Base-by-base conservation (phyloP, 2,888 invertebrate species). In the Listrodromus nycthemerus region DNA sequence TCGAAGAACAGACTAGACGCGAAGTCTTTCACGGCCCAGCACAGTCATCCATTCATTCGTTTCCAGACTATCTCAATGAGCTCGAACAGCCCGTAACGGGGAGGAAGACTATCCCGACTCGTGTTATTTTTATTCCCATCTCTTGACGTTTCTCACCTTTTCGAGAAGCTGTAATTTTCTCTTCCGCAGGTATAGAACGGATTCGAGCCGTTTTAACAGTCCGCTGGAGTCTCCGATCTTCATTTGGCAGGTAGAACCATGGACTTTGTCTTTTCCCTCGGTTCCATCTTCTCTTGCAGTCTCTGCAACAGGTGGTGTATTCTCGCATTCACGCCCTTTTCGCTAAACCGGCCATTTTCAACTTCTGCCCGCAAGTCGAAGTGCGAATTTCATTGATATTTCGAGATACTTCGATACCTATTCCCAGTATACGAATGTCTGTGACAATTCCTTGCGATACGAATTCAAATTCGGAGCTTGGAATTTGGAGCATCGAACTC, bases 51-150 rank as follows among this genome's bases (percentile, higher is more conserved):
- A 71, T 58, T 63, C 52, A 76, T 71, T 81, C 45, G 76, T 70
- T 76, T 58, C 10, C 48, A 67, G 58, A 67, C 65, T 65, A 50
- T 27, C 63, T 41, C 69, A 21, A 63, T 21, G 50, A 50, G 13
- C 24, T 24, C 37, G 10, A 27, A 58, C 58, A 33, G 16, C 19
- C 55, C 70, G 65, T 55, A 65, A 76, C 55, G 30, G 58, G 55
- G 75, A 69, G 69, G 61, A 16, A 19, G 41, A 27, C 27, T 61
- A 19, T 65, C 16, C 33, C 0, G 24, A 66, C 21, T 76, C 30
- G 52, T 80, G 73, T 77, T 83, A 77, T 80, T 80, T 80, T 80
- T 69, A 77, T 85, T 86, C 86, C 84, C 71, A 58, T 82, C 73
- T 78, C 80, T 85, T 74, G 74, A 65, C 52, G 85, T 75, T 71